Evolutionary conservation across 2,888 invertebrate genomes (phyloP).

Genomic region (Eledona agricola): DNA sequence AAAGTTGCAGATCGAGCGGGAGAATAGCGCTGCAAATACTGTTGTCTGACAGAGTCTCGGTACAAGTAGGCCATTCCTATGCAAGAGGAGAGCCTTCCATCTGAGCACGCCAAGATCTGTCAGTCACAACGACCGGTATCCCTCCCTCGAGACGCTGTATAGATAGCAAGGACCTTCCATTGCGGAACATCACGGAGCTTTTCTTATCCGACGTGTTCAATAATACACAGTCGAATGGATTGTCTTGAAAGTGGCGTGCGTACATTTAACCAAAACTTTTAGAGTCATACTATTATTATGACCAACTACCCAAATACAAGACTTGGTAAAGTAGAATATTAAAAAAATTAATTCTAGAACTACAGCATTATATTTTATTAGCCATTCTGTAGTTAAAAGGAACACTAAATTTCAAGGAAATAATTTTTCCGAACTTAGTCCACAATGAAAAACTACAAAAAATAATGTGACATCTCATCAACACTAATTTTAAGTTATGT

Average conservation of each 20-base stretch:
- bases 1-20: constrained; percentile 54
- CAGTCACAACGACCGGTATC: constrained; percentile 62
- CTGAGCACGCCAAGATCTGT: constrained; percentile 63
- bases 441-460: no score
- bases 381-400: no score
- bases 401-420: no score
- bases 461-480: no score
- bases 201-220: constrained; percentile 34
- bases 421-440: no score
- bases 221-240: constrained; percentile 29
- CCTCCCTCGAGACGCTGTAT: constrained; percentile 51
- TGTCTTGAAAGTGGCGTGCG: constrained; percentile 8
- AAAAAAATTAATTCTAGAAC: no score
- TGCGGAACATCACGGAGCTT: constrained; percentile 32
- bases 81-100: constrained; percentile 62
- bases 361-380: no score
- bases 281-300: no score
- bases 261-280: constrained; percentile 9
- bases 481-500: no score
- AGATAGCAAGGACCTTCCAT: constrained; percentile 36
- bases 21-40: constrained; percentile 58
- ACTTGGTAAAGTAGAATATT: no score
- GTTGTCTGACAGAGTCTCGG: constrained; percentile 56
- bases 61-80: constrained; percentile 63
- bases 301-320: no score